Base-by-base conservation (phyloP, 2,797 vertebrate species). In the Xenentodon cancila region DNA sequence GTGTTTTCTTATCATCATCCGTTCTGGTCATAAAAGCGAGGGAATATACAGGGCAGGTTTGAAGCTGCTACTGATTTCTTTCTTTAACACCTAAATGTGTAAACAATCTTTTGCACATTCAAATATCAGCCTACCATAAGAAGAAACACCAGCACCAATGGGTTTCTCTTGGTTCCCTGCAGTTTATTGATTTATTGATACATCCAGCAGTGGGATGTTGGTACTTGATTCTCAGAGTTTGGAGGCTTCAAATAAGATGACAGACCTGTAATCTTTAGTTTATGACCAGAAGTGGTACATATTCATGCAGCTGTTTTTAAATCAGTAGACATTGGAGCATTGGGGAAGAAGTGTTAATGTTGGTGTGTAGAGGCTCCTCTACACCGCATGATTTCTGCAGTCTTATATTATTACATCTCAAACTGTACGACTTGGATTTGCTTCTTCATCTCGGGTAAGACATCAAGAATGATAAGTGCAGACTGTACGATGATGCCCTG, bases 11-110 rank as follows among this genome's bases (percentile, higher is more conserved):
- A 34, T 44, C 2, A 40, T 1, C 3, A 37, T 1, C 15, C 15
- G 12, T 25, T 27, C 21, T 53, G 2, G 4, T 9, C 71, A 18
- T 37, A 5, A 3, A 37, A 44, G 67, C 0, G 15, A 20, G 63
- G 62, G 71, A 75, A 81, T 59, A 70, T 42, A 64, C 71, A 9
- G 46, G 48, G 75, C 19, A 59, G 32, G 21, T 72, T 57, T 75
- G 47, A 45, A 62, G 56, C 50, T 46, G 9, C 9, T 51, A 30
- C 50, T 0, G 17, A 17, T 20, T 7, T 58, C 47, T 21, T 45
- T 37, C 22, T 3, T 9, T 17, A 46, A 40, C 37, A 40, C 13
- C 12, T 13, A 37, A 52, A 55, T 42, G 19, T 25, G 54, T 42
- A 5, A n/a, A 20, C 4, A 3, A 22, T 34, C 15, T 22, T 46